Percentiles rank a stretch among this genome's conserved stretches.
These are phyloP conservation scores for Ellobium chinense DNA, from an alignment of 2,888 invertebrate genomes.

Conservation along the genomic window DNA sequence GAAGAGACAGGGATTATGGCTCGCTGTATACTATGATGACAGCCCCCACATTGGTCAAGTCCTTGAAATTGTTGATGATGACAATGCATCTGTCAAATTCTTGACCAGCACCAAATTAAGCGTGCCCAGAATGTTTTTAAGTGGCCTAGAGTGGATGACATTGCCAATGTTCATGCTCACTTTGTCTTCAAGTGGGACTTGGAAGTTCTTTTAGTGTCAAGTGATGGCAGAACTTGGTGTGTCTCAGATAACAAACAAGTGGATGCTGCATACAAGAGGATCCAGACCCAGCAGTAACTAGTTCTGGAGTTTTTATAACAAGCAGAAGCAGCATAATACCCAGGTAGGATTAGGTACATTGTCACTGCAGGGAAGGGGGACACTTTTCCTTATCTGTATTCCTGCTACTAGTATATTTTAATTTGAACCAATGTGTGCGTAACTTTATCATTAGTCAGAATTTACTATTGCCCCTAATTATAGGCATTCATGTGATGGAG, in stretches of 20 bases:
- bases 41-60: not conserved
- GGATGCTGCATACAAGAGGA: not conserved
- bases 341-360: too few species aligned
- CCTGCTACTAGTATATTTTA: too few species aligned
- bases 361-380: too few species aligned
- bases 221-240: not conserved
- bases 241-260: not conserved
- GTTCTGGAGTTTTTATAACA: too few species aligned
- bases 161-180: not conserved
- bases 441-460: too few species aligned
- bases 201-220: not conserved
- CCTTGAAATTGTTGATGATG: not conserved
- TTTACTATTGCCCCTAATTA: too few species aligned
- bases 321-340: too few species aligned
- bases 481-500: not conserved
- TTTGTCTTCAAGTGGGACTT: not conserved
- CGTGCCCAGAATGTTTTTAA: not conserved
- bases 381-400: too few species aligned
- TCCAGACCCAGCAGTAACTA: not conserved
- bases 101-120: not conserved
- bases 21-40: slow-evolving; percentile 9
- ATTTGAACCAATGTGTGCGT: too few species aligned
- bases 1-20: not conserved
- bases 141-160: not conserved
- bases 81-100: not conserved